These are phyloP conservation scores for Etheostoma perlongum DNA, from an alignment of 2,797 vertebrate genomes.

Conservation along the genomic window DNA sequence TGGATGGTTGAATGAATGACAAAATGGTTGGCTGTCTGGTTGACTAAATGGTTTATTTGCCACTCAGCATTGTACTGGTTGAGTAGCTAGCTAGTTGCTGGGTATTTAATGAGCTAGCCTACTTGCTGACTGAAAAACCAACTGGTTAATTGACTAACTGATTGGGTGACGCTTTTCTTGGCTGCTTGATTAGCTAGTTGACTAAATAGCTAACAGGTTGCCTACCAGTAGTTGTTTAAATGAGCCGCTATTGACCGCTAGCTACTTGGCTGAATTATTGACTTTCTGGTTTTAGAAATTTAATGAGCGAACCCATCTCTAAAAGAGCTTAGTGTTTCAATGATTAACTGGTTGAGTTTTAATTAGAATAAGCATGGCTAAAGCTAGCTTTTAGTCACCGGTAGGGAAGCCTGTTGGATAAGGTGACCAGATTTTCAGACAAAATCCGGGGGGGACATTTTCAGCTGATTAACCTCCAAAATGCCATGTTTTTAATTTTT, in stretches of 20 bases:
- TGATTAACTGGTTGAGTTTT: background rate
- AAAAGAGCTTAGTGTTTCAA: background rate
- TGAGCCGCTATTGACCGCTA: background rate
- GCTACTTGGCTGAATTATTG: background rate
- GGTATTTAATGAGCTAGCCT: constrained; percentile 1
- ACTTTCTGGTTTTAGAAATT: background rate
- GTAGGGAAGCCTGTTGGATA: background rate
- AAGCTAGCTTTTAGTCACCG: constrained; percentile 5
- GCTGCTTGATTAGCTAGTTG: background rate
- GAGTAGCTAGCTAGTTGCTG: background rate
- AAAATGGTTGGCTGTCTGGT: constrained; percentile 13
- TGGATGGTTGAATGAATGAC: constrained; percentile 7
- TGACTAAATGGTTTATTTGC: constrained; percentile 6
- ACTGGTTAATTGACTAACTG: background rate
- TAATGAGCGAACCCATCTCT: background rate
- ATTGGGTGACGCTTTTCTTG: background rate
- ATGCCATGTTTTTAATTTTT: too few species aligned
- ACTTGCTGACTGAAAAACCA: background rate
- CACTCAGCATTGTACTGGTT: background rate
- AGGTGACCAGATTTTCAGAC: too few species aligned
- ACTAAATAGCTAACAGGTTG: background rate
- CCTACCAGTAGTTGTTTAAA: background rate
- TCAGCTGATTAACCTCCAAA: too few species aligned
- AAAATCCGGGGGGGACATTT: too few species aligned
- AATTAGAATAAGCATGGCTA: background rate